phyloP scores from a whole-genome alignment of 2,113 vertebrate genomes.

The Oncorhynchus masou region DNA sequence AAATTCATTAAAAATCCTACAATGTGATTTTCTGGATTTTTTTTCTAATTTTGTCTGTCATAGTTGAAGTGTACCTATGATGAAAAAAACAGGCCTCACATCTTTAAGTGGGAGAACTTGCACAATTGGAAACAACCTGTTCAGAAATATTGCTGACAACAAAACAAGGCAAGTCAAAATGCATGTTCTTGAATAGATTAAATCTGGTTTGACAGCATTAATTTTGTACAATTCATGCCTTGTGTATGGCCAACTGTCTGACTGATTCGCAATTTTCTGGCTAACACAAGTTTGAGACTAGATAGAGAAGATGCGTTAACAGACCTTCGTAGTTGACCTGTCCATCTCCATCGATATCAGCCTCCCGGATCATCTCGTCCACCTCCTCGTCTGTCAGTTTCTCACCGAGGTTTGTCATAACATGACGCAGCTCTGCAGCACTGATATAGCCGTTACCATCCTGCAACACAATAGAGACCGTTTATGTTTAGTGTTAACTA shows the following conservation, averaged over 20 bases:
- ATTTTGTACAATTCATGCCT: background rate
- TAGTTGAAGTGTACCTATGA: too few species aligned
- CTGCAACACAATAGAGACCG: slow-evolving; percentile 54
- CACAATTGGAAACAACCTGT: background rate
- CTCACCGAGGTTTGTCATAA: slow-evolving; percentile 91
- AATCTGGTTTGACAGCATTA: background rate
- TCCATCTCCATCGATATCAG: slow-evolving; percentile 87
- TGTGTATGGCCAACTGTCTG: too few species aligned
- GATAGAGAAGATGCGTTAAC: slow-evolving; percentile 22
- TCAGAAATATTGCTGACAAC: background rate
- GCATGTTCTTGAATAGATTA: background rate
- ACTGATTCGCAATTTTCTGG: background rate
- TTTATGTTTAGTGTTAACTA: background rate
- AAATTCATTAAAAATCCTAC: too few species aligned
- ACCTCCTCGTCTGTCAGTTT: slow-evolving; percentile 90
- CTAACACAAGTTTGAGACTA: background rate
- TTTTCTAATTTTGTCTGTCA: too few species aligned
- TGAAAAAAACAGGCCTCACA: too few species aligned
- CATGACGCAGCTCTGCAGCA: slow-evolving; percentile 85
- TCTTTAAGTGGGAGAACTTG: too few species aligned
- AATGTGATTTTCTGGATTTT: too few species aligned
- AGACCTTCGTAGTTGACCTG: slow-evolving; percentile 92
- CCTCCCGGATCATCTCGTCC: slow-evolving; percentile 91
- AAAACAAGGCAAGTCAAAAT: background rate
- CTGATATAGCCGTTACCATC: slow-evolving; percentile 91